These are phyloP conservation scores for Cyclura pinguis DNA, from an alignment of 2,797 vertebrate species.

Conservation along the genomic window DNA sequence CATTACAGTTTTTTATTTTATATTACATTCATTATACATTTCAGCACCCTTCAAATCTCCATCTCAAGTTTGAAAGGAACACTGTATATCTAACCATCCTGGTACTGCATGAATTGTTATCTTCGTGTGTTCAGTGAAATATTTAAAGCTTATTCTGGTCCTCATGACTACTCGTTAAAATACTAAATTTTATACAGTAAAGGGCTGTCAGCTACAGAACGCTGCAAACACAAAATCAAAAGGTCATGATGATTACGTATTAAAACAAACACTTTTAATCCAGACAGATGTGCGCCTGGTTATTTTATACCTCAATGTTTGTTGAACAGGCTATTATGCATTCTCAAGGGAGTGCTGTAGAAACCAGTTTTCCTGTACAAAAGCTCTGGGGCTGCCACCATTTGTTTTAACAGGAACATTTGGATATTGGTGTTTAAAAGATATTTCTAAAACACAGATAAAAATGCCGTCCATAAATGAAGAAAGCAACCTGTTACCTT, in stretches of 20 bases:
- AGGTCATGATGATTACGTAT: slow-evolving; percentile 25
- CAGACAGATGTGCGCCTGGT: not conserved
- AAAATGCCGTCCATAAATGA: slow-evolving; percentile 10
- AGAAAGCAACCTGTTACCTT: not conserved
- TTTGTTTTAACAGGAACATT: slow-evolving; percentile 12
- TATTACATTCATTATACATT: slow-evolving; percentile 3
- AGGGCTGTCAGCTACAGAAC: not conserved
- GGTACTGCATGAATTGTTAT: slow-evolving; percentile 41
- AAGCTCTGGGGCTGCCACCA: not conserved
- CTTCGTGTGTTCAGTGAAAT: slow-evolving; percentile 17
- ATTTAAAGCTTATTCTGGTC: slow-evolving; percentile 15
- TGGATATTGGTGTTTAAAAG: not conserved
- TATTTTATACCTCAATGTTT: slow-evolving; percentile 24
- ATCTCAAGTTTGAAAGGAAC: slow-evolving; percentile 51
- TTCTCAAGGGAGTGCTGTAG: not conserved
- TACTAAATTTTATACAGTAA: slow-evolving; percentile 30
- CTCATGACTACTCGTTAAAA: slow-evolving; percentile 17
- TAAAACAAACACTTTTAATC: slow-evolving; percentile 17
- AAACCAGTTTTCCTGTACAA: slow-evolving; percentile 1
- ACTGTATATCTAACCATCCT: not conserved
- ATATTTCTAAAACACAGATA: not conserved
- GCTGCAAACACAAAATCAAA: slow-evolving; percentile 44
- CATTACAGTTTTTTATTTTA: not conserved
- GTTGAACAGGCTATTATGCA: not conserved
- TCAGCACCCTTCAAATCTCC: slow-evolving; percentile 40